Conservation (phyloP, 1,140 invertebrate genomes). For the Pollicipes pollicipes region DNA sequence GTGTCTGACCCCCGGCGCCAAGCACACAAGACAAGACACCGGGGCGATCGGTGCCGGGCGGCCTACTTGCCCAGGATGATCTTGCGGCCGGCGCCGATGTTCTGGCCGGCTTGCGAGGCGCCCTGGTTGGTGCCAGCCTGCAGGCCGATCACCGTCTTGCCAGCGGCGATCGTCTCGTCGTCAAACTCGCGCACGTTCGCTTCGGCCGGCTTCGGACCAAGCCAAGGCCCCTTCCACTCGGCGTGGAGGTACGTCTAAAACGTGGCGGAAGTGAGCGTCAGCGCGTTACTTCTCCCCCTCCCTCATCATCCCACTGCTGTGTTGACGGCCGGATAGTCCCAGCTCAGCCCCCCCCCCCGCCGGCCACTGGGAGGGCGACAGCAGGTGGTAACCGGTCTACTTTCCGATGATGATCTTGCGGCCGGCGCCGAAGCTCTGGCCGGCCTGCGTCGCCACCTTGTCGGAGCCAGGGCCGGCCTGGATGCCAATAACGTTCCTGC, state of each 20-base stretch:
- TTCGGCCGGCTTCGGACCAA: conserved; percentile 67
- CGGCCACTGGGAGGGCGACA: too few relatives aligned
- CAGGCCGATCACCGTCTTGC: conserved; percentile 67
- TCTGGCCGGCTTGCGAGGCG: conserved; percentile 70
- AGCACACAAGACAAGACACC: too few relatives aligned
- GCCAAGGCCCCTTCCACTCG: conserved; percentile 65
- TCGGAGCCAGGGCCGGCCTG: conserved; percentile 83
- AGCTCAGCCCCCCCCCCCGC: too few relatives aligned
- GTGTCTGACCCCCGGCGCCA: too few relatives aligned
- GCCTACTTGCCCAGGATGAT: conserved; percentile 59
- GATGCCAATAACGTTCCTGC: conserved; percentile 67
- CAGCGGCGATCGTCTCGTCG: conserved; percentile 66
- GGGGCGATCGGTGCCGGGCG: too few relatives aligned
- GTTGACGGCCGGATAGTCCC: too few relatives aligned
- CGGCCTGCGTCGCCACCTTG: conserved; percentile 70
- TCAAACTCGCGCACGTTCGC: conserved; percentile 75
- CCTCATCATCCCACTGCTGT: too few relatives aligned
- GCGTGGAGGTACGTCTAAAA: conserved; percentile 62
- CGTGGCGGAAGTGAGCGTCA: conserved; percentile 8
- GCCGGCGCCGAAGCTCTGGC: conserved; percentile 74
- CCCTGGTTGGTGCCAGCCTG: conserved; percentile 84
- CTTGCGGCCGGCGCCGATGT: conserved; percentile 68
- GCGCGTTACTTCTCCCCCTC: too few relatives aligned
- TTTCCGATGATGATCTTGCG: conserved; percentile 67
- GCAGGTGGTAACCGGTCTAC: conserved; percentile 22